Conservation (phyloP, 2,797 vertebrate species). For the Gymnothorax javanicus region DNA sequence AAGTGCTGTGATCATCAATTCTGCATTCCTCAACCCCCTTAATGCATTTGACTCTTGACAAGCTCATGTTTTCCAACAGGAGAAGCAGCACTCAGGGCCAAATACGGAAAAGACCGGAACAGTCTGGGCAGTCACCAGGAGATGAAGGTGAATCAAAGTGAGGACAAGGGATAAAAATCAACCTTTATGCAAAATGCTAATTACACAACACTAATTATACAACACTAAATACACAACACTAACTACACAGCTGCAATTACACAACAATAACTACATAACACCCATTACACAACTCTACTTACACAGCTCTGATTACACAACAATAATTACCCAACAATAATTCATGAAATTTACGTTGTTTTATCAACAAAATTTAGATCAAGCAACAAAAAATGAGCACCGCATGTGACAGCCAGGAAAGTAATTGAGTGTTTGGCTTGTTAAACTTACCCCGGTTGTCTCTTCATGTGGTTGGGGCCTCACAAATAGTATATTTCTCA, state of each 20-base stretch:
- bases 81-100: background rate
- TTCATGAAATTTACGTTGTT: background rate
- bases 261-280: too few relatives aligned
- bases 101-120: background rate
- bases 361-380: background rate
- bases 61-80: background rate
- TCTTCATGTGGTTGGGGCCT: background rate
- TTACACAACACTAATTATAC: too few relatives aligned
- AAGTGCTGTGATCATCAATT: constrained; percentile 14
- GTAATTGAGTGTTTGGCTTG: background rate
- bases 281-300: too few relatives aligned
- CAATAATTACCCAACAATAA: background rate
- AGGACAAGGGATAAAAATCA: background rate
- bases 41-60: background rate
- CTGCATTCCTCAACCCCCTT: background rate
- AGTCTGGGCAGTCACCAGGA: background rate
- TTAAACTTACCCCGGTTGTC: background rate
- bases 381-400: background rate
- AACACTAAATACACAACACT: too few relatives aligned
- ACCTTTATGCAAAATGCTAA: background rate
- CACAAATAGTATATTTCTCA: background rate
- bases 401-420: background rate
- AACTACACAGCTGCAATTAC: too few relatives aligned
- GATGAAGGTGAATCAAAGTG: background rate
- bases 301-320: too few relatives aligned